Conservation (phyloP, 2,797 vertebrate species). For the Sebastes itinus region DNA sequence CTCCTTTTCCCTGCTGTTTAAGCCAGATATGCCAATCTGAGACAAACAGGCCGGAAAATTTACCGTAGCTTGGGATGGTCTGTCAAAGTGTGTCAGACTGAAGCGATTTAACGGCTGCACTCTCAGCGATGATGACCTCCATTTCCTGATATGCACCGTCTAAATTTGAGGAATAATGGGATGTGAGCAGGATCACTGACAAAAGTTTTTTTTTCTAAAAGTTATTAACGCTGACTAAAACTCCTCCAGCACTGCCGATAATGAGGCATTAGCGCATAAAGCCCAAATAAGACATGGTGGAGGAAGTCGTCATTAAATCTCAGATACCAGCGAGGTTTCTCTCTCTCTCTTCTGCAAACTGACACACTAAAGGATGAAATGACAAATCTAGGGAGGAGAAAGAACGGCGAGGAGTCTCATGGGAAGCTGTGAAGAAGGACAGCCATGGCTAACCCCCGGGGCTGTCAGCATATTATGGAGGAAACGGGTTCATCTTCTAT, state of each 20-base stretch:
- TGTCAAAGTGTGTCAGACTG: conserved; percentile 57
- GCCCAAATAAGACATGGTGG: background rate
- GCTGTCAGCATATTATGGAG: conserved; percentile 14
- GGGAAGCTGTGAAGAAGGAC: conserved; percentile 30
- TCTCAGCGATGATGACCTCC: conserved; percentile 50
- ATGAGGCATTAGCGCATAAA: background rate
- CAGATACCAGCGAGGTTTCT: background rate
- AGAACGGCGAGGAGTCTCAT: background rate
- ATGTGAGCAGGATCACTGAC: conserved; percentile 26
- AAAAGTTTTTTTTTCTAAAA: background rate
- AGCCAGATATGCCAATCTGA: background rate
- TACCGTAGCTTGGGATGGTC: conserved; percentile 25
- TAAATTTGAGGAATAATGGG: conserved; percentile 52
- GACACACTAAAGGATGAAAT: background rate
- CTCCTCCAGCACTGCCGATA: background rate
- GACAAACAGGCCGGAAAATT: conserved; percentile 2
- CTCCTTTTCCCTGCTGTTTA: background rate
- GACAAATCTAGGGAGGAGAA: background rate
- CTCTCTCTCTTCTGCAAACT: background rate
- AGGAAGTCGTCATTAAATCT: conserved; percentile 3
- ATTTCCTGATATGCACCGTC: conserved; percentile 48
- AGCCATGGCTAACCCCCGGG: background rate
- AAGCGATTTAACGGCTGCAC: conserved; percentile 58
- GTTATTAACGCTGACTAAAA: background rate
- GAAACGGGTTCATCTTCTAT: conserved; percentile 6